Evolutionary conservation across 2,113 vertebrate genomes (phyloP).

Genomic region (Calonectris borealis): DNA sequence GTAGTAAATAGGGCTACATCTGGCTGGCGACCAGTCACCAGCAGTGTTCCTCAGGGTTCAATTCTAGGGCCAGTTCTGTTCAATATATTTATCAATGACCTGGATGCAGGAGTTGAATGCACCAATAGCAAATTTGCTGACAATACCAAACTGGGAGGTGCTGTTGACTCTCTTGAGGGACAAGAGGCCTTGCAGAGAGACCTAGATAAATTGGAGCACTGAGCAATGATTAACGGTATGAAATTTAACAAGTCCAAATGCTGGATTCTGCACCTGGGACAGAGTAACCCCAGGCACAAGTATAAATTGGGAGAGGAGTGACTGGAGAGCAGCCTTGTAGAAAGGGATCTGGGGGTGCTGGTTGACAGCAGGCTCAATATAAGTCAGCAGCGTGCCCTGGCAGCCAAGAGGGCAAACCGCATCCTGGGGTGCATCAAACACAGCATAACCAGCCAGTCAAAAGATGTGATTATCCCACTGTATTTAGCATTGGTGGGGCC

Average conservation of each 20-base stretch:
- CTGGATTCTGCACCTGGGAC: not conserved
- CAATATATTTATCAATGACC: not conserved
- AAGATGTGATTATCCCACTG: not conserved
- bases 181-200: not conserved
- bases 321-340: not conserved
- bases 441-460: not conserved
- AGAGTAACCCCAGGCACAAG: accelerated
- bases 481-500: not conserved
- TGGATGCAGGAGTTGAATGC: not conserved
- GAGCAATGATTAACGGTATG: not conserved
- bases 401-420: not conserved
- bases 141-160: not conserved
- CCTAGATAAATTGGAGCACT: not conserved
- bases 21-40: accelerated
- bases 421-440: not conserved
- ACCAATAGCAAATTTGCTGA: not conserved
- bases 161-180: not conserved
- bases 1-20: not conserved
- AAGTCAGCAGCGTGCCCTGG: not conserved
- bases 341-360: not conserved
- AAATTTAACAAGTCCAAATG: not conserved
- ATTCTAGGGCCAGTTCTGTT: not conserved
- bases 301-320: not conserved
- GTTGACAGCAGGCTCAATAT: not conserved
- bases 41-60: not conserved